Conservation (phyloP, 2,113 vertebrate genomes). For the Setophaga kirtlandii region DNA sequence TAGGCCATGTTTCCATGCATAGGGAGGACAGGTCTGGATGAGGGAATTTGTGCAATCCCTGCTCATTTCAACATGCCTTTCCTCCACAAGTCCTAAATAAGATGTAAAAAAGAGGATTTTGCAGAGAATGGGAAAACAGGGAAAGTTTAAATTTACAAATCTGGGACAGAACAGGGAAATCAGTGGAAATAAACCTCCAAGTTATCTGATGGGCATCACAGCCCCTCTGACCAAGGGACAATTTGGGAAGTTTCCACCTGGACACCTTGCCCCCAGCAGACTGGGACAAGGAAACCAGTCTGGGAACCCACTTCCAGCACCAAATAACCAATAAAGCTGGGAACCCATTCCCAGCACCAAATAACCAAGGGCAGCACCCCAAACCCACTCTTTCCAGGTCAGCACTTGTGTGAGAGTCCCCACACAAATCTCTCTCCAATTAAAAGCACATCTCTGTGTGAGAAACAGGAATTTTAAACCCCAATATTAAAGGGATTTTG, state of each 20-base stretch:
- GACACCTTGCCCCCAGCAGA: neutral
- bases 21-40: rapidly evolving
- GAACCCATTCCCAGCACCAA: neutral
- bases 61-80: rapidly evolving
- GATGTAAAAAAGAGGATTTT: neutral
- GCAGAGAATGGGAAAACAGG: neutral
- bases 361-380: neutral
- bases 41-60: neutral
- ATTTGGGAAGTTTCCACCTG: neutral
- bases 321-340: neutral
- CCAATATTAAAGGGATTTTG: neutral
- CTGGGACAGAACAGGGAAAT: neutral
- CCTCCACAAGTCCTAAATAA: rapidly evolving
- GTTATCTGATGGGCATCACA: neutral
- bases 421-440: neutral
- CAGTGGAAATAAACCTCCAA: neutral
- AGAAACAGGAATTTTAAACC: constrained; percentile 4
- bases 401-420: rapidly evolving
- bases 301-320: neutral
- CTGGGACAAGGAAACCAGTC: too few relatives aligned
- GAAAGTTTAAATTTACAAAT: neutral
- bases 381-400: neutral
- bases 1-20: rapidly evolving
- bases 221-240: neutral
- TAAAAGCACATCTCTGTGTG: neutral